Conservation (phyloP, 2,113 vertebrate genomes). For the Larimichthys crocea region DNA sequence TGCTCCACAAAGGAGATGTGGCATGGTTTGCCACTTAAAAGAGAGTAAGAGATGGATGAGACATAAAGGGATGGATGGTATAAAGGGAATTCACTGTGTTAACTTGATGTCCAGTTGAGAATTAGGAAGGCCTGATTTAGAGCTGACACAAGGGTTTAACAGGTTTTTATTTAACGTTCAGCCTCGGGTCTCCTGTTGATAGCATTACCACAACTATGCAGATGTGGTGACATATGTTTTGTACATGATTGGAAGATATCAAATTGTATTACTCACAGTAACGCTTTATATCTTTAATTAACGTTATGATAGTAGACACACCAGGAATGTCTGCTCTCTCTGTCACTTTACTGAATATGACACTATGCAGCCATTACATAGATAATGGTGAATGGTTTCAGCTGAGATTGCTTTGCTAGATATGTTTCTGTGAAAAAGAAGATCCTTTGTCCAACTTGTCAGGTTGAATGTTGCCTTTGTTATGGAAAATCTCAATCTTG, state of each 20-base stretch:
- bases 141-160: too few species aligned
- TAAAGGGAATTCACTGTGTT: neutral
- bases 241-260: neutral
- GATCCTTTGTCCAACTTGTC: neutral
- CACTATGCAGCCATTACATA: neutral
- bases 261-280: neutral
- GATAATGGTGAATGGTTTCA: neutral
- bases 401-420: neutral
- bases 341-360: neutral
- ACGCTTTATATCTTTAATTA: too few species aligned
- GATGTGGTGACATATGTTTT: neutral
- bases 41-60: neutral
- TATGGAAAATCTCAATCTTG: neutral
- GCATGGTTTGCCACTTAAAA: neutral
- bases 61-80: neutral
- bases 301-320: neutral
- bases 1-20: neutral
- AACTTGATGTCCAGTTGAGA: neutral
- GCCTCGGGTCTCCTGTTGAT: too few species aligned
- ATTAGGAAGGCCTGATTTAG: neutral
- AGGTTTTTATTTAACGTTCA: too few species aligned
- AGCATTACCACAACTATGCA: too few species aligned
- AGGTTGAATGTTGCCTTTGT: neutral
- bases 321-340: neutral
- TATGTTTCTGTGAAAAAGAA: neutral